Evolutionary conservation across 2,888 invertebrate genomes (phyloP).

Genomic region (Agriopis leucophaearia): DNA sequence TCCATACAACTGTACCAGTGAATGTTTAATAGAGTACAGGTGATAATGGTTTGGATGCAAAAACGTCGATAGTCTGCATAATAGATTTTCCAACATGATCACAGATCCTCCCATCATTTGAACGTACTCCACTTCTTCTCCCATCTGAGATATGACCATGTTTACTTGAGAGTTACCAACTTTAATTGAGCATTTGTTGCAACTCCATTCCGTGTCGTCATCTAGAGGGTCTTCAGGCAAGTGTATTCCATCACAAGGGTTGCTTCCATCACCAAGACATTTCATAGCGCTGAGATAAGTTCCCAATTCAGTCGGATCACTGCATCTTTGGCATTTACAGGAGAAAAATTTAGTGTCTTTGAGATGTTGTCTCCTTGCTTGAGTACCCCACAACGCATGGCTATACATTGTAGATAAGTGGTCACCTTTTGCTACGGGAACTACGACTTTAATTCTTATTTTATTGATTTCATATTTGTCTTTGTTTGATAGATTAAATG

Average conservation of each 20-base stretch:
- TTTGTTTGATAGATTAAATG: conserved; percentile 85
- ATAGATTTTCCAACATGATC: conserved; percentile 87
- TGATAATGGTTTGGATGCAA: conserved; percentile 95
- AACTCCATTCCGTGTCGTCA: conserved; percentile 91
- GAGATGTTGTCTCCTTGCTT: conserved; percentile 92
- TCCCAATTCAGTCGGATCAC: conserved; percentile 93
- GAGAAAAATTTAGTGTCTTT: conserved; percentile 92
- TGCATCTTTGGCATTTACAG: conserved; percentile 91
- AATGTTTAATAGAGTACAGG: conserved; percentile 93
- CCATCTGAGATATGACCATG: conserved; percentile 90
- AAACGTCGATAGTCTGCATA: conserved; percentile 90
- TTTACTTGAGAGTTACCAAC: conserved; percentile 89
- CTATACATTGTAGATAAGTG: conserved; percentile 95
- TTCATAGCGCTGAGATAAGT: conserved; percentile 90
- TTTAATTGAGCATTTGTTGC: conserved; percentile 89
- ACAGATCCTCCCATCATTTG: conserved; percentile 88
- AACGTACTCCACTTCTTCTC: conserved; percentile 90
- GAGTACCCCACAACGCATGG: conserved; percentile 95
- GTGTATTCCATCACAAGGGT: conserved; percentile 89
- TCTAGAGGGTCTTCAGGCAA: conserved; percentile 90
- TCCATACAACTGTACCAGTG: conserved; percentile 92
- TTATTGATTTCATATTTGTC: conserved; percentile 86
- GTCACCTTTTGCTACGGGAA: conserved; percentile 89
- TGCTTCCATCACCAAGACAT: conserved; percentile 87
- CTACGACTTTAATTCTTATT: conserved; percentile 89